Base-by-base conservation (phyloP, 2,888 invertebrate species). In the Meiosimyza decipiens region DNA sequence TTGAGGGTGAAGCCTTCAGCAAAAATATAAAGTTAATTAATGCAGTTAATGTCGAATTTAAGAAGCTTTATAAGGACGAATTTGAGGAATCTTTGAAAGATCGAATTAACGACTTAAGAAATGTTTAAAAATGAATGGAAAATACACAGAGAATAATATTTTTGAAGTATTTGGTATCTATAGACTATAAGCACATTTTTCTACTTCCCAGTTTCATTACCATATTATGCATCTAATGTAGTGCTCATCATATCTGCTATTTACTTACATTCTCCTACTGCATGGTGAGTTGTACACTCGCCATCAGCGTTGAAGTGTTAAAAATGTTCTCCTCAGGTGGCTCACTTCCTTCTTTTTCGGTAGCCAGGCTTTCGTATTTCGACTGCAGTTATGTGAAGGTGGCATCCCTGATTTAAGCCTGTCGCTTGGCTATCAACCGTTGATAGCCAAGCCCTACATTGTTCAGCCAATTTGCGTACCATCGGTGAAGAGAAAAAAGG, bases 231-330 rank as follows among this genome's bases (percentile, higher is more conserved):
- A 28, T 28, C 33, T n/a, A 1, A 5, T 40, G 52, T 40, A 9
- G 0, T 16, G 85, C 84, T 86, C 85, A 89, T 94, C 87, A 97
- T 93, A 81, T 90, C 91, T 51, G 95, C 93, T 78, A 91, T 81
- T 93, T 92, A 52, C 95, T 95, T 69, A 93, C 90, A 87, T 96
- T 96, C 69, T 95, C 92, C 74, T 94, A 92, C 82, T 92, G 89
- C 73, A 90, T 88, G 82, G 91, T 90, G 72, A 93, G 94, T 87
- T 93, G 91, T 77, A 95, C 91, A 84, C 92, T 92, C 78, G 92
- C 93, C 77, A 92, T 91, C 79, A 95, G 89, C 40, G 94, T 91
- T 80, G 94, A 94, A 90, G 89, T 77, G 81, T 89, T 88, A 22
- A 88, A 87, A 72, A 90, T 80, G 77, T 89, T 87, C 55, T 89